Percentiles rank a stretch among this genome's conserved stretches.
phyloP scores from a whole-genome alignment of 2,797 vertebrate species.

The Acropternis orthonyx region DNA sequence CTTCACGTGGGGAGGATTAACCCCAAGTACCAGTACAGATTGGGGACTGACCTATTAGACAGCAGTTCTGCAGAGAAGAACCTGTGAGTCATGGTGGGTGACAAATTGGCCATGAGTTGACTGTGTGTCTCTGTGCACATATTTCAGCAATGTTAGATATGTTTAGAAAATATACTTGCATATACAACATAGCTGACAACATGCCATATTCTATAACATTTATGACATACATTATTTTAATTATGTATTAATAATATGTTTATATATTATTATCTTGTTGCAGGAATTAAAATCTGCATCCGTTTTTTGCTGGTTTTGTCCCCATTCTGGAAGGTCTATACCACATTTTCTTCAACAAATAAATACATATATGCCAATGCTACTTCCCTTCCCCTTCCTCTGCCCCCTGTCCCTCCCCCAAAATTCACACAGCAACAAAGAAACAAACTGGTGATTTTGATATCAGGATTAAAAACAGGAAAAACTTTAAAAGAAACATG shows the following conservation, averaged over 20 bases:
- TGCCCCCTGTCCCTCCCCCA: too few relatives aligned
- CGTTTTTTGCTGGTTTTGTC: background rate
- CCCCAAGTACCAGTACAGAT: background rate
- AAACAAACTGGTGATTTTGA: background rate
- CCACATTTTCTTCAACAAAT: background rate
- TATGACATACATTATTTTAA: background rate
- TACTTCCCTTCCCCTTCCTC: too few relatives aligned
- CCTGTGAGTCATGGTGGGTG: background rate
- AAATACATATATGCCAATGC: background rate
- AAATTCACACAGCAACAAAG: background rate
- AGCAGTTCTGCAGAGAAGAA: background rate
- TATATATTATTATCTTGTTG: background rate
- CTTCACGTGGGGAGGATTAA: accelerated
- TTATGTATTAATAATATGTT: background rate
- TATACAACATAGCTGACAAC: background rate
- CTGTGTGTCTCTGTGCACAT: background rate
- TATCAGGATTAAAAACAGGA: background rate
- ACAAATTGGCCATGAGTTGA: background rate
- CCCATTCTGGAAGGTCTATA: background rate
- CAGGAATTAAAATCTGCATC: background rate
- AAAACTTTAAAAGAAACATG: background rate
- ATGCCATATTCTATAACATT: background rate
- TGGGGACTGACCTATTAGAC: background rate
- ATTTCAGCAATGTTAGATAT: background rate
- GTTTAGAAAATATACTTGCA: background rate